Percentiles rank a stretch among this genome's conserved stretches.
Conservation (phyloP, 2,113 vertebrate species). For the Melierax canorus region DNA sequence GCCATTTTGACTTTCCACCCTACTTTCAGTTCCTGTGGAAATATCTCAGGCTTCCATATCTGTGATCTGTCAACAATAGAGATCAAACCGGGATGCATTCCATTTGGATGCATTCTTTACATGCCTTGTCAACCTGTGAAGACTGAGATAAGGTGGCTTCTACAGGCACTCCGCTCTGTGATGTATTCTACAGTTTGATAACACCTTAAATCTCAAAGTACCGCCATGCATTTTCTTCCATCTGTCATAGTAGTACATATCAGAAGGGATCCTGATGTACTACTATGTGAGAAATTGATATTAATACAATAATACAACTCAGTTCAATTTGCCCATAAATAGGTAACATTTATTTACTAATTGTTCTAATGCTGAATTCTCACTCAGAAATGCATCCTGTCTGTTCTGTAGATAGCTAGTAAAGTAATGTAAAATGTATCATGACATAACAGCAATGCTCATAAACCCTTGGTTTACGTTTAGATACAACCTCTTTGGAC, state of each 20-base stretch:
- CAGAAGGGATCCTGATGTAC: background rate
- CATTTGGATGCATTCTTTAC: background rate
- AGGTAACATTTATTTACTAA: background rate
- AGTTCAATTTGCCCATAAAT: background rate
- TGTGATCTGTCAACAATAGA: conserved; percentile 43
- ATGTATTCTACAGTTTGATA: conserved; percentile 47
- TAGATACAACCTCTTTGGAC: background rate
- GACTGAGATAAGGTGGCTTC: conserved; percentile 56
- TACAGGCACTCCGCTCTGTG: conserved; percentile 22
- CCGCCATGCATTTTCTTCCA: conserved; percentile 20
- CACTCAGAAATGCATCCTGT: background rate
- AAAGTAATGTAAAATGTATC: background rate
- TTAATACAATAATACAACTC: background rate
- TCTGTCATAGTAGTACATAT: background rate
- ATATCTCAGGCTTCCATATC: conserved; percentile 32
- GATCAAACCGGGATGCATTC: background rate
- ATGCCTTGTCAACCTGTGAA: conserved; percentile 46
- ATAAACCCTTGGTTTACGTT: background rate
- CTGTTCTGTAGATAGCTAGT: background rate
- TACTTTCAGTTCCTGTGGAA: background rate
- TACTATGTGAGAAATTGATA: background rate
- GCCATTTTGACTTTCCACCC: background rate
- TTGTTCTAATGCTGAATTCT: background rate
- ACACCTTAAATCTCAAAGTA: conserved; percentile 49
- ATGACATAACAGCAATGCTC: background rate